Evolutionary conservation across 1,140 invertebrate species (phyloP), one percentile per base, ranked within the genome.

Genomic region (Orussus abietinus): DNA sequence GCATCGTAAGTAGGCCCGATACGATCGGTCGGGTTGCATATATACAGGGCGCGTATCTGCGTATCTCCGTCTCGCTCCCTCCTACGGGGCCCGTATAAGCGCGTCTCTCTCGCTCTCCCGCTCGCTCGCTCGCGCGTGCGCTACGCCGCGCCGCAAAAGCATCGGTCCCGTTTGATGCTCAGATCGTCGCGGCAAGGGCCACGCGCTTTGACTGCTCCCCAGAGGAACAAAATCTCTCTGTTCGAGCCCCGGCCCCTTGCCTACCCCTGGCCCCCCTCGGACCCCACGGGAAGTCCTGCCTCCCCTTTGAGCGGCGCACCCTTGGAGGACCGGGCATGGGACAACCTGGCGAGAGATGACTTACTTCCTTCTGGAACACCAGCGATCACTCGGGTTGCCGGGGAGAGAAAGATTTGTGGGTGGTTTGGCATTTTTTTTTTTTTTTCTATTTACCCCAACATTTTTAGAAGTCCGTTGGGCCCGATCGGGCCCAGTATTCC

Each of bases 121-220:
- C n/a, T n/a, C n/a, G n/a, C n/a, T n/a, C n/a, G n/a, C n/a, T n/a
- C n/a, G n/a, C 17, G 26, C 31, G 37, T 20, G 37, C 31, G 37
- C 39, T 18, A 26, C 19, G 20, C 33, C 21, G 45, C 11, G 51
- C 50, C 61, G 53, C 55, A 58, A 62, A n/a, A 63, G 56, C 51
- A 55, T 64, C 55, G 52, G 53, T n/a, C 49, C 51, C 58, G 66
- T 68, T 71, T 69, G 66, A 66, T 71, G 59, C 59, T 57, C 56
- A 58, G 59, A 68, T 68, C 66, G 55, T 66, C 64, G 63, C 63
- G 59, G 61, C 55, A 62, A 62, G 62, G 60, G 55, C 57, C 56
- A 60, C 51, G 49, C 52, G 62, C 69, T 72, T 73, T 70, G 66
- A 73, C 67, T 72, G 64, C 62, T 72, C 66, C 69, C 67, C 42